Percentiles rank a stretch among this genome's conserved stretches.
phyloP scores from a whole-genome alignment of 2,888 invertebrate species.

The Drosophila nr. perissopoda region DNA sequence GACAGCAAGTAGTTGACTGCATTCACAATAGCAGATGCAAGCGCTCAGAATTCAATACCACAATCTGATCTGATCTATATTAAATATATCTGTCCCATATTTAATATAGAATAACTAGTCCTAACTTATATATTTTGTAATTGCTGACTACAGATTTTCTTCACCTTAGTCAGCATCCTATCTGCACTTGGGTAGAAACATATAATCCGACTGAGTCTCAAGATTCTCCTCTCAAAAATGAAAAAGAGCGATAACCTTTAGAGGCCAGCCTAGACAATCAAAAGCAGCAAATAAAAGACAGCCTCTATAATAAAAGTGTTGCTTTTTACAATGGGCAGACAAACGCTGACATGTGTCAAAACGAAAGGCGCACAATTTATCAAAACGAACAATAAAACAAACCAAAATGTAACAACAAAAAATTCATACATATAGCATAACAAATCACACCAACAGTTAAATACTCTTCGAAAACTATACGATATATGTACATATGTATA shows the following conservation, averaged over 20 bases:
- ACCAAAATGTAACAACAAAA: slow-evolving; percentile 47
- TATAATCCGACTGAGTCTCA: not conserved
- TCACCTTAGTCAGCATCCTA: not conserved
- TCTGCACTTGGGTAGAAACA: not conserved
- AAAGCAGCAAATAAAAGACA: slow-evolving; percentile 35
- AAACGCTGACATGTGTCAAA: slow-evolving; percentile 80
- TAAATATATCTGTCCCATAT: not conserved
- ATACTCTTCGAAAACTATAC: slow-evolving; percentile 30
- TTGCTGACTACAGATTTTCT: not conserved
- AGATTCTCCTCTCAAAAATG: slow-evolving; percentile 1
- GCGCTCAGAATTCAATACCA: not conserved
- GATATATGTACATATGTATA: not conserved
- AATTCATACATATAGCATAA: not conserved
- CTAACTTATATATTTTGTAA: not conserved
- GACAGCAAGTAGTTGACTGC: slow-evolving; percentile 53
- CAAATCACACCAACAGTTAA: slow-evolving; percentile 2
- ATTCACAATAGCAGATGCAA: slow-evolving; percentile 22
- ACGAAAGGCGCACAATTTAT: slow-evolving; percentile 77
- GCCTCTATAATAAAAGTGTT: slow-evolving; percentile 32
- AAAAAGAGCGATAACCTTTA: slow-evolving; percentile 58
- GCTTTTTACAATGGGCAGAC: slow-evolving; percentile 57
- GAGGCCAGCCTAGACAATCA: slow-evolving; percentile 45
- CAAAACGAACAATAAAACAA: slow-evolving; percentile 69
- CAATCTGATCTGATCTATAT: not conserved
- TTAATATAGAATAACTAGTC: not conserved